phyloP scores from a whole-genome alignment of 1,140 invertebrate genomes.

The Drosophila melanogaster region DNA sequence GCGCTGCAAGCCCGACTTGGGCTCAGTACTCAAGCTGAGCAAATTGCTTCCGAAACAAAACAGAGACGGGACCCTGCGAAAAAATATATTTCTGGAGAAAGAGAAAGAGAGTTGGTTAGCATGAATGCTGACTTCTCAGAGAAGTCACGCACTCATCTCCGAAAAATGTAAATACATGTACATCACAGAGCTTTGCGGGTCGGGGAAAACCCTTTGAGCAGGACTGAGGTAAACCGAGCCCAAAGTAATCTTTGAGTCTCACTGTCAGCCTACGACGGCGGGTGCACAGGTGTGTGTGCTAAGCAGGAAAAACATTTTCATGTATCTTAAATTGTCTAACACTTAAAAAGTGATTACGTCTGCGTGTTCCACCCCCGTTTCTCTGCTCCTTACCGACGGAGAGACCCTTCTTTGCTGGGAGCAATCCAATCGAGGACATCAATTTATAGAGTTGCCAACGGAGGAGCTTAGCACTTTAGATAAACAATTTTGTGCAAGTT shows the following conservation, averaged over 20 bases:
- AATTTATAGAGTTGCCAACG: conserved; percentile 62
- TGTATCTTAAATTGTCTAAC: conserved; percentile 83
- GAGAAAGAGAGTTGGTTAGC: too few species aligned
- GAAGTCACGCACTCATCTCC: conserved; percentile 2
- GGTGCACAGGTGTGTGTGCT: conserved; percentile 28
- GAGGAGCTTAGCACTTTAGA: conserved; percentile 71
- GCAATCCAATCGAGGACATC: conserved; percentile 68
- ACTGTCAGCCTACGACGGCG: conserved; percentile 34
- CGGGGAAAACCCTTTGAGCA: conserved; percentile 68
- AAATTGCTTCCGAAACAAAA: too few species aligned
- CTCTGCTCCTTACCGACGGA: background rate
- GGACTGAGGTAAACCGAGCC: conserved; percentile 18
- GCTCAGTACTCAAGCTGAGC: background rate
- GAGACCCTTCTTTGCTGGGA: conserved; percentile 23
- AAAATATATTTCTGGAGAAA: too few species aligned
- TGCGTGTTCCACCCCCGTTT: conserved; percentile 46
- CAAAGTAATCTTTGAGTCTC: conserved; percentile 76
- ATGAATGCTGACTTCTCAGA: too few species aligned
- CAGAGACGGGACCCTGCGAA: too few species aligned
- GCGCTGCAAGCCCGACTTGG: background rate
- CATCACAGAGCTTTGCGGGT: background rate
- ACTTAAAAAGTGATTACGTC: conserved; percentile 84
- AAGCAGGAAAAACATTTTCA: conserved; percentile 70
- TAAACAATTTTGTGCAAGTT: conserved; percentile 83
- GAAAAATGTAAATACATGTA: conserved; percentile 1